These are phyloP conservation scores for Poeciliopsis occidentalis DNA, from an alignment of 2,113 vertebrate species.

Conservation along the genomic window DNA sequence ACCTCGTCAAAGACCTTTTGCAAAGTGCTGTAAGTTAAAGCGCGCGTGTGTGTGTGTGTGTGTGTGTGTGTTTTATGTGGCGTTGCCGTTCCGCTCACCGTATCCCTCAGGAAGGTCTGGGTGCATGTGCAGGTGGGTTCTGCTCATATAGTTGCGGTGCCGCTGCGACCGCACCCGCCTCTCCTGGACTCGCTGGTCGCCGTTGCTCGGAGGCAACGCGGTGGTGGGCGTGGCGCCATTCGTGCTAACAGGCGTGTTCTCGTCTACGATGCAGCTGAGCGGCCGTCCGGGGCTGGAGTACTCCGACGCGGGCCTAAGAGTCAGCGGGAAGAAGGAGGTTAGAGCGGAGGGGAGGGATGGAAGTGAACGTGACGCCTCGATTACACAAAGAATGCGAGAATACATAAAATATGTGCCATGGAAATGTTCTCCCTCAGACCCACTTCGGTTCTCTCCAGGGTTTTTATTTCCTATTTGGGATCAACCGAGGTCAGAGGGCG, in stretches of 20 bases:
- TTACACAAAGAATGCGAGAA: too few relatives aligned
- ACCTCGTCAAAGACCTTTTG: too few relatives aligned
- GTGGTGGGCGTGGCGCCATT: constrained; percentile 86
- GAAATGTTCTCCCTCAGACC: not conserved
- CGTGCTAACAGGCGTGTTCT: constrained; percentile 92
- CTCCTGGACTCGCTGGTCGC: constrained; percentile 89
- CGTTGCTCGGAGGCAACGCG: constrained; percentile 83
- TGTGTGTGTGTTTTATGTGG: not conserved
- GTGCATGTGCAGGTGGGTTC: constrained; percentile 96
- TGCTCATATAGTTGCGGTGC: constrained; percentile 99
- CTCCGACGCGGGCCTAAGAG: constrained; percentile 90
- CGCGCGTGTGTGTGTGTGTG: too few relatives aligned
- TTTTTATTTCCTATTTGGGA: constrained; percentile 12
- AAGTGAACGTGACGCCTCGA: not conserved
- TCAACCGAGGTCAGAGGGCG: constrained; percentile 30
- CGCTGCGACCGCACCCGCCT: constrained; percentile 93
- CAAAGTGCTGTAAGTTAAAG: not conserved
- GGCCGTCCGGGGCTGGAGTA: constrained; percentile 96
- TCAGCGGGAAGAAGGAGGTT: not conserved
- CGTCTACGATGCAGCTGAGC: constrained; percentile 96
- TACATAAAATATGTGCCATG: too few relatives aligned
- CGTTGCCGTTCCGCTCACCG: constrained; percentile 77
- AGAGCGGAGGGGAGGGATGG: not conserved
- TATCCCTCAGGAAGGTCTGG: constrained; percentile 97
- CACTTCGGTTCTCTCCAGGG: constrained; percentile 21